phyloP scores from a whole-genome alignment of 2,888 invertebrate genomes.

The Lepidochrysops patricia region DNA sequence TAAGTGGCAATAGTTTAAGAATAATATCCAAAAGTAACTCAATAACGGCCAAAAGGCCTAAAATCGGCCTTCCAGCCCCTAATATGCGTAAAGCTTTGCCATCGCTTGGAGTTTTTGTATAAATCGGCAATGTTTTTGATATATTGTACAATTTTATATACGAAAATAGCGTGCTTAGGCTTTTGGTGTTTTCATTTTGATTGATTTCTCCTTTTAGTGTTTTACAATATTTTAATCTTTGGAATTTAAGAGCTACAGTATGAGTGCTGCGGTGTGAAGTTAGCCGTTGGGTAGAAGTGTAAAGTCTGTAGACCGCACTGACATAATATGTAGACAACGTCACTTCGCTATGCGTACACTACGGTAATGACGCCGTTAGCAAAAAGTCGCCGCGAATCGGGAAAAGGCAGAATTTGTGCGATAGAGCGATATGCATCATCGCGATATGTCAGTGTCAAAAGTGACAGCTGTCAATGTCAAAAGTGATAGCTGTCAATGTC shows the following conservation, averaged over 20 bases:
- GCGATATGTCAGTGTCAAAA: no score
- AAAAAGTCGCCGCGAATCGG: no score
- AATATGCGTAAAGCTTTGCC: not conserved
- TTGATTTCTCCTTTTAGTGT: constrained; percentile 49
- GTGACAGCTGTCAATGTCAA: no score
- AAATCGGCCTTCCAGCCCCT: not conserved
- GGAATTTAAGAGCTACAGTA: not conserved
- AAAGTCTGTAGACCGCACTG: not conserved
- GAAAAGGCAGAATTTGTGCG: no score
- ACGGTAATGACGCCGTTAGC: no score
- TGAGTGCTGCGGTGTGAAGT: not conserved
- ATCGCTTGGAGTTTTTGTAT: constrained; percentile 27
- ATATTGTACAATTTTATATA: constrained; percentile 36
- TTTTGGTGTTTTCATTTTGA: constrained; percentile 50
- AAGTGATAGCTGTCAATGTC: no score
- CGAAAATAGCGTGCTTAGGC: constrained; percentile 41
- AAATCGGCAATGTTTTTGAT: constrained; percentile 33
- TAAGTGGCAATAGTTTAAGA: constrained; percentile 9
- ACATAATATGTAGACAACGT: not conserved
- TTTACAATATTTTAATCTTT: constrained; percentile 28
- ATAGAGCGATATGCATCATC: no score
- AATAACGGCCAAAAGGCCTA: not conserved
- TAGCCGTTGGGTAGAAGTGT: not conserved
- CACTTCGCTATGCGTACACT: not conserved
- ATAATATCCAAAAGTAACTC: not conserved